A percentile compares a stretch with the other conserved stretches of the same genome.
These are phyloP conservation scores for Odontomachus brunneus DNA, from an alignment of 1,140 invertebrate species.

Conservation along the genomic window DNA sequence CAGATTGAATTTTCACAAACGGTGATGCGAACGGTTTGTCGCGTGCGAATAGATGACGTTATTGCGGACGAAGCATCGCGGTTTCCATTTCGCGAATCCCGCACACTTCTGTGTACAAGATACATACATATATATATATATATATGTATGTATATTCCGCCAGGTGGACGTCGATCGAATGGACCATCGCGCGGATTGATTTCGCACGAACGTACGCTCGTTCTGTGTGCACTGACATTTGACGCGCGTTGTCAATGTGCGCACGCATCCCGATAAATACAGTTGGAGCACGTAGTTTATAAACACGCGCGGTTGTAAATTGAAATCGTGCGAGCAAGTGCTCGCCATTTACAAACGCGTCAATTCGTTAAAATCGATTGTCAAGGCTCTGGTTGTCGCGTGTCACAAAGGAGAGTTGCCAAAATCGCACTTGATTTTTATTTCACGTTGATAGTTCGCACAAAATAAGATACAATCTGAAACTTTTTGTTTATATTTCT, in stretches of 20 bases:
- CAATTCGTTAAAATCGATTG: no score
- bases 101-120: neutral
- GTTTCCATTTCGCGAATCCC: conserved; percentile 37
- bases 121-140: no score
- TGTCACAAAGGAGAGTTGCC: no score
- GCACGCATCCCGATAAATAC: conserved; percentile 6
- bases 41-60: neutral
- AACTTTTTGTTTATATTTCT: no score
- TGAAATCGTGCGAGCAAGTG: neutral
- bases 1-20: no score
- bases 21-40: neutral
- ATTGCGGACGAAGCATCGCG: conserved; percentile 13
- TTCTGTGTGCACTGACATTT: conserved; percentile 24
- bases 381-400: no score
- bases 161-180: conserved; percentile 28
- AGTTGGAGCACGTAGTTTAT: neutral
- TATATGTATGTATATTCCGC: neutral
- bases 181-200: conserved; percentile 12
- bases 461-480: no score
- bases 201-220: conserved; percentile 1
- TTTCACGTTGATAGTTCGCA: no score
- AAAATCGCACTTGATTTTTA: no score
- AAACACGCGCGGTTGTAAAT: neutral
- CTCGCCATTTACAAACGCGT: no score
- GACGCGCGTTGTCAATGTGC: neutral